Evolutionary conservation across 1,140 invertebrate genomes (phyloP).

Genomic region (Eciton burchellii): DNA sequence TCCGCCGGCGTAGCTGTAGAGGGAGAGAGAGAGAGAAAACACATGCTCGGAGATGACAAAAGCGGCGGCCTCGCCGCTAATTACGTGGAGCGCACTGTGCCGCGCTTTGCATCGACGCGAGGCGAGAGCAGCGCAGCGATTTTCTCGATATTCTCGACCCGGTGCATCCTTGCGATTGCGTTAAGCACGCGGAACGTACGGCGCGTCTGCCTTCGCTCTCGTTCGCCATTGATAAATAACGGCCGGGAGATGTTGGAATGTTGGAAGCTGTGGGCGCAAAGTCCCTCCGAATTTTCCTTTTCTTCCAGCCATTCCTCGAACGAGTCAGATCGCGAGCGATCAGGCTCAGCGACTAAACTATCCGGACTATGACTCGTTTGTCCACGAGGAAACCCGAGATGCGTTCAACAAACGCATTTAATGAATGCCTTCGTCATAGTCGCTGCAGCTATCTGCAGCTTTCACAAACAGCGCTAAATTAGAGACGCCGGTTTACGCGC

Average conservation of each 20-base stretch:
- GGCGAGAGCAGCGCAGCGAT: slow-evolving; percentile 58
- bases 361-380: slow-evolving; percentile 2
- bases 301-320: slow-evolving; percentile 14
- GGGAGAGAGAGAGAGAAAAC: no score
- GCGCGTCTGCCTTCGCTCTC: slow-evolving; percentile 18
- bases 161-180: slow-evolving; percentile 66
- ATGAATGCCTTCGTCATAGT: background rate
- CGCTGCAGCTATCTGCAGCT: background rate
- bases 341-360: background rate
- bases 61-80: no score
- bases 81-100: background rate
- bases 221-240: slow-evolving; percentile 36
- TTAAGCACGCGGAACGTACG: slow-evolving; percentile 65
- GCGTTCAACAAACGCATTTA: background rate
- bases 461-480: slow-evolving; percentile 10
- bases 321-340: background rate
- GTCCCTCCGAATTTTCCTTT: background rate
- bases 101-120: slow-evolving; percentile 6
- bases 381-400: slow-evolving; percentile 6
- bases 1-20: no score
- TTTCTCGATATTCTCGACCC: slow-evolving; percentile 60
- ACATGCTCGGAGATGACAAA: no score
- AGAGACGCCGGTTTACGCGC: slow-evolving; percentile 6
- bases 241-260: background rate
- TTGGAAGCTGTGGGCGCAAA: background rate